phyloP scores from a whole-genome alignment of 2,888 invertebrate genomes.

The Branchellion lobata region DNA sequence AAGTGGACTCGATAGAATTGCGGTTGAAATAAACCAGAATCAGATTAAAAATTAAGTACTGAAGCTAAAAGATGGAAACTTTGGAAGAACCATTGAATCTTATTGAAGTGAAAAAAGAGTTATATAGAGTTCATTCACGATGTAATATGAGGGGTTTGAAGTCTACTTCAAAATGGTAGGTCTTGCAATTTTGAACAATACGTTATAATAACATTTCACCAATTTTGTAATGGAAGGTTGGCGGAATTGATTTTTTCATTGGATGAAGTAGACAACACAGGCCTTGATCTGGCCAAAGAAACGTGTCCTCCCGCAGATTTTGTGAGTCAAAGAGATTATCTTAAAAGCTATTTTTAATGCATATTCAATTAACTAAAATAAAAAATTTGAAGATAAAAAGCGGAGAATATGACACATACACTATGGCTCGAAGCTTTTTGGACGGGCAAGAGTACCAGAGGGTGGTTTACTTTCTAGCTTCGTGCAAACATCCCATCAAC shows the following conservation, averaged over 20 bases:
- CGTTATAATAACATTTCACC: neutral
- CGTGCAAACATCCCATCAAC: constrained; percentile 67
- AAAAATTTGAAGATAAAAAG: constrained; percentile 30
- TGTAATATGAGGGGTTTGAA: constrained; percentile 77
- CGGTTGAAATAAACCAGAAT: too few relatives aligned
- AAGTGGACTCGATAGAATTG: too few relatives aligned
- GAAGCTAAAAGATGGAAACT: too few relatives aligned
- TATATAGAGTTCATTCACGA: constrained; percentile 71
- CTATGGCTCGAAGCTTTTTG: constrained; percentile 81
- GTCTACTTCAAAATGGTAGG: constrained; percentile 79
- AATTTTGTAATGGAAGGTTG: constrained; percentile 64
- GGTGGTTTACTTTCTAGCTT: constrained; percentile 59
- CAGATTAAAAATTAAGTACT: too few relatives aligned
- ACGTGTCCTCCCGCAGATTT: neutral
- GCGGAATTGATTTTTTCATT: constrained; percentile 80
- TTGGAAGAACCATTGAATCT: constrained; percentile 62
- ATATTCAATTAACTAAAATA: neutral
- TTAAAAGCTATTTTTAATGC: neutral
- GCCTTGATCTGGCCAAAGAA: neutral
- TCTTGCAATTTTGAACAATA: too few relatives aligned
- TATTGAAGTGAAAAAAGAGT: constrained; percentile 69
- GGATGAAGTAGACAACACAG: constrained; percentile 66
- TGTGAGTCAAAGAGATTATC: neutral
- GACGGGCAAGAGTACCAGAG: constrained; percentile 85
- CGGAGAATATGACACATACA: constrained; percentile 72